Base-by-base conservation (phyloP, 2,113 vertebrate species). In the Tyto alba region DNA sequence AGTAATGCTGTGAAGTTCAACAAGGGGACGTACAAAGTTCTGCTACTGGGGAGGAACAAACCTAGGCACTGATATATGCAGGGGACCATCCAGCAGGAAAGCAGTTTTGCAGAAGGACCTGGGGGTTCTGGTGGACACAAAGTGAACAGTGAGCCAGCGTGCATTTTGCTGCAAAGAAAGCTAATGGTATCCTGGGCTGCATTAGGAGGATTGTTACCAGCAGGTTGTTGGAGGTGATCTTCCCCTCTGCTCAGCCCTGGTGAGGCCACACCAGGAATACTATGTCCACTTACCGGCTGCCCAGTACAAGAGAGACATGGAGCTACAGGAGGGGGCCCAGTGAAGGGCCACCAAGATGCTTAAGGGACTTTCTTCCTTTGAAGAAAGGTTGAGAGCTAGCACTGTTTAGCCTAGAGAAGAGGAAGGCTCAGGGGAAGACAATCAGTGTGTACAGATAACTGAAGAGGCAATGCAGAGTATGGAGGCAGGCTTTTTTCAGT, bases 381-480 rank as follows among this genome's bases (percentile, higher is more conserved):
- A 64, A 16, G 56, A 32, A 64, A 55, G 40, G 13, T 36, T 55
- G 50, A 22, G 38, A 73, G 38, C 15, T 52, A 47, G 22, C 9
- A 17, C 22, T 74, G 13, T 38, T 55, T 47, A 48, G 22, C 16
- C 14, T 48, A 30, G 32, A 53, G 30, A 41, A 63, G 34, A 29
- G 7, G 14, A 29, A 0, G 1, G 9, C 57, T 76, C 7, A 6
- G 7, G 20, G 5, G 23, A 25, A 25, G 10, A 23, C 18, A 53
- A 25, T 2, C 7, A 10, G 13, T 56, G 12, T 25, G 34, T 41
- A 21, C 16, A 29, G 40, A 26, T 34, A 29, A 8, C 23, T 55
- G 40, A 62, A 71, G 29, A 38, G 25, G 40, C 18, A 32, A 10
- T 71, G 22, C 10, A 25, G 34, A 45, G 3, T 27, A 18, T 15